A percentile compares a stretch with the other conserved stretches of the same genome.
These are phyloP conservation scores for Vicugna pacos DNA, from an alignment of 2,113 vertebrate genomes.

Conservation along the genomic window DNA sequence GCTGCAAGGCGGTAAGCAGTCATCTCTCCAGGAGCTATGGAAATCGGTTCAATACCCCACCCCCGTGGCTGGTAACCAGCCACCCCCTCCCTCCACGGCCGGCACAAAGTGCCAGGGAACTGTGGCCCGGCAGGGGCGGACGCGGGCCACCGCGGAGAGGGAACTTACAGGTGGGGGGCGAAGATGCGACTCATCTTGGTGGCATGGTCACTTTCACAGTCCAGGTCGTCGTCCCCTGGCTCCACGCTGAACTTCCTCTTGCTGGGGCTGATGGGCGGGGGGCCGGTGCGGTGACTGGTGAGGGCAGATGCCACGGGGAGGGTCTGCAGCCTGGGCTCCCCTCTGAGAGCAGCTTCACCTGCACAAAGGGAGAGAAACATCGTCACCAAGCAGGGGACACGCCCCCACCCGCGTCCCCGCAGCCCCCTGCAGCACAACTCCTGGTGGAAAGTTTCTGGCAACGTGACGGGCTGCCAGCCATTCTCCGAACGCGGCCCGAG, in stretches of 20 bases:
- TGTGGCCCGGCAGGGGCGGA: background rate
- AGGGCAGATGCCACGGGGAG: constrained; percentile 92
- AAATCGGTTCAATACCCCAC: background rate
- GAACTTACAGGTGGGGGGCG: constrained; percentile 94
- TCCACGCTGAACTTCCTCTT: constrained; percentile 97
- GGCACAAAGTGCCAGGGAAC: background rate
- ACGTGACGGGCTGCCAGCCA: background rate
- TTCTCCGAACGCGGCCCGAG: background rate
- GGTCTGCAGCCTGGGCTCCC: constrained; percentile 95
- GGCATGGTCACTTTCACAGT: constrained; percentile 95
- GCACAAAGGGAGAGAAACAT: background rate
- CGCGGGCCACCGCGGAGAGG: background rate
- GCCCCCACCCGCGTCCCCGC: background rate
- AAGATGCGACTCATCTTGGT: constrained; percentile 98
- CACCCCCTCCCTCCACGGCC: background rate
- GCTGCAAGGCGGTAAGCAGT: background rate
- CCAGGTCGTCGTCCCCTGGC: constrained; percentile 93
- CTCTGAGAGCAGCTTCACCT: constrained; percentile 97
- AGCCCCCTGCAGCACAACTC: background rate
- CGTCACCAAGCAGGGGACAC: background rate
- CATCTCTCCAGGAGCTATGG: background rate
- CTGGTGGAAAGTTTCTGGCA: constrained; percentile 42
- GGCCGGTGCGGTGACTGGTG: constrained; percentile 95
- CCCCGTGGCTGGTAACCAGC: too few relatives aligned
- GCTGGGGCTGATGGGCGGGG: constrained; percentile 97